A percentile compares a stretch with the other conserved stretches of the same genome.
Conservation (phyloP, 2,888 invertebrate genomes). For the Drosophila paramelanica region DNA sequence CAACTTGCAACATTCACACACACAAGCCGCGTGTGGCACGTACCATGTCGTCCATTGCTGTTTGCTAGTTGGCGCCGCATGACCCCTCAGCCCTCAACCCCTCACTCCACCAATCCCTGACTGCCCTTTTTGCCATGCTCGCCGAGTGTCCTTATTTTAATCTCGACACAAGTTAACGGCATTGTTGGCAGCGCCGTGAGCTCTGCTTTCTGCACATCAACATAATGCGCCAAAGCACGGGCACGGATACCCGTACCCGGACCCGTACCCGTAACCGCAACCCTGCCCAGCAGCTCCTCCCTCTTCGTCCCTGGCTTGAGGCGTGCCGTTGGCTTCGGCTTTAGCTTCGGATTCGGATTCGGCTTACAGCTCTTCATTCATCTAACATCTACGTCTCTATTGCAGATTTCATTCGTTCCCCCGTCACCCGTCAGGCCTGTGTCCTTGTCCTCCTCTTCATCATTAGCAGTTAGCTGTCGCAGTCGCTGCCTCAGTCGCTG, state of each 20-base stretch:
- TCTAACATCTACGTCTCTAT: constrained; percentile 36
- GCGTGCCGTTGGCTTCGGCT: neutral
- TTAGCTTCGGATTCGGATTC: constrained; percentile 38
- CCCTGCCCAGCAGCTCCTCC: neutral
- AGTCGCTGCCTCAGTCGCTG: constrained; percentile 16
- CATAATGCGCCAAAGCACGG: constrained; percentile 38
- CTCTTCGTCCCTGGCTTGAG: constrained; percentile 14
- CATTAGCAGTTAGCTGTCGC: constrained; percentile 71
- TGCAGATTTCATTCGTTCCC: constrained; percentile 15
- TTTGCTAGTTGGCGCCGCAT: constrained; percentile 24
- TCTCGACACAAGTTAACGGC: constrained; percentile 79
- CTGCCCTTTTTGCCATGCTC: constrained; percentile 26
- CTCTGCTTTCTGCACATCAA: constrained; percentile 55
- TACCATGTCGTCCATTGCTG: constrained; percentile 43
- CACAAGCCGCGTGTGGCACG: constrained; percentile 53
- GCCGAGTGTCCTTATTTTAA: constrained; percentile 76
- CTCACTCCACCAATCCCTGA: neutral
- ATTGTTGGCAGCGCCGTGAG: constrained; percentile 75
- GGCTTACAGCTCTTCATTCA: constrained; percentile 45
- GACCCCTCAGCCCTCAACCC: neutral
- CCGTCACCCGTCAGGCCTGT: neutral
- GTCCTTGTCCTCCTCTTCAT: constrained; percentile 41
- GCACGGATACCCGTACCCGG: neutral
- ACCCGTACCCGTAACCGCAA: constrained; percentile 1
- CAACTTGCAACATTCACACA: constrained; percentile 47